Evolutionary conservation across 2,797 vertebrate species (phyloP).

Genomic region (Myripristis murdjan): DNA sequence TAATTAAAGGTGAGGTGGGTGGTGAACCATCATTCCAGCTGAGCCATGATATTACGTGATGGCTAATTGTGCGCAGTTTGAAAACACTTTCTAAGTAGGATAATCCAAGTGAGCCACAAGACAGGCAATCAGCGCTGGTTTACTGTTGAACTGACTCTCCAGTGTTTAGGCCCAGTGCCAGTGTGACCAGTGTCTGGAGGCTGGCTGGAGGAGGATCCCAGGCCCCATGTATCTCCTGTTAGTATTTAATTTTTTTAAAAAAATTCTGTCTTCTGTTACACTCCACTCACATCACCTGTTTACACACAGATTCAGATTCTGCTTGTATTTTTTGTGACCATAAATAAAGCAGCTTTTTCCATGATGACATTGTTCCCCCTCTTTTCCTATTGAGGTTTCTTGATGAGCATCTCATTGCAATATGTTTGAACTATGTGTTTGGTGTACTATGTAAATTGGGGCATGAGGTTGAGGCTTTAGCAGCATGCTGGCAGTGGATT

Average conservation of each 20-base stretch:
- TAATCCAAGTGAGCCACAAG: constrained; percentile 54
- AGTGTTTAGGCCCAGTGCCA: constrained; percentile 5
- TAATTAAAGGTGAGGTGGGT: constrained; percentile 16
- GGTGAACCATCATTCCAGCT: constrained; percentile 19
- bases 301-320: neutral
- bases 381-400: neutral
- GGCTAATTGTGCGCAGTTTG: constrained; percentile 86
- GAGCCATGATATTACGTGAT: constrained; percentile 61
- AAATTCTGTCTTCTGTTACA: neutral
- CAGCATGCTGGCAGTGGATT: neutral
- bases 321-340: neutral
- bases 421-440: neutral
- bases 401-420: too few relatives aligned
- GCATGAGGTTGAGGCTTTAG: neutral
- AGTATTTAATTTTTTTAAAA: constrained; percentile 1
- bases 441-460: neutral
- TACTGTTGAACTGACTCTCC: constrained; percentile 26
- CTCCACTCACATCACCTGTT: neutral
- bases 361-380: too few relatives aligned
- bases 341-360: neutral
- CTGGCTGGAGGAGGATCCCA: constrained; percentile 15
- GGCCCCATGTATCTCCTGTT: neutral
- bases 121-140: constrained; percentile 33
- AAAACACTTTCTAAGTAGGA: constrained; percentile 62
- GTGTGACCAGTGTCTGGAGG: constrained; percentile 16